Evolutionary conservation across 2,888 invertebrate genomes (phyloP).

Genomic region (Pyrgus malvae): DNA sequence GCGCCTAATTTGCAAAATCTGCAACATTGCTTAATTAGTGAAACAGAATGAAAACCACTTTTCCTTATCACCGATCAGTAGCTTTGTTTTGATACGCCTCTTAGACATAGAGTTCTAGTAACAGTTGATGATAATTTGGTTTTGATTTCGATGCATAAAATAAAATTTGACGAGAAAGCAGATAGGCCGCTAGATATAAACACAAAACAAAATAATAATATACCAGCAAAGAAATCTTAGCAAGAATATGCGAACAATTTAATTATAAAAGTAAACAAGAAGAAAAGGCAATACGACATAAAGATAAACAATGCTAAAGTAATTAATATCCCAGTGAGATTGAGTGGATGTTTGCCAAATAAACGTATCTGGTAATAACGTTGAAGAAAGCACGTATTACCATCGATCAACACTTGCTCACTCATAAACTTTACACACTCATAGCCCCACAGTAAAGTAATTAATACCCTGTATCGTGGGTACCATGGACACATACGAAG

Average conservation of each 20-base stretch:
- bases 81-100: too few species aligned
- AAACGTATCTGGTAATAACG: conserved; percentile 20
- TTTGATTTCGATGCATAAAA: too few species aligned
- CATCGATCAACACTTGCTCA: conserved; percentile 17
- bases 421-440: too few species aligned
- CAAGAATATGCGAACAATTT: not conserved
- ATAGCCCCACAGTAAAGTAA: too few species aligned
- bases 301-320: conserved; percentile 1
- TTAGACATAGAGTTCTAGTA: too few species aligned
- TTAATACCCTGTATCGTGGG: too few species aligned
- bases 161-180: too few species aligned
- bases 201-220: not conserved
- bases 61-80: conserved; percentile 9
- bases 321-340: conserved; percentile 15
- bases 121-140: too few species aligned
- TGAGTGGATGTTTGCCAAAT: conserved; percentile 10
- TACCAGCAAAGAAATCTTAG: not conserved
- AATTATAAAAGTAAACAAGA: not conserved
- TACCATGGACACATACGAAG: too few species aligned
- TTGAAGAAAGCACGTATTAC: conserved; percentile 16
- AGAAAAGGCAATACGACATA: not conserved
- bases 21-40: conserved; percentile 12
- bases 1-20: not conserved
- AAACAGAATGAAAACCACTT: conserved; percentile 1
- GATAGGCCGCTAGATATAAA: too few species aligned